These are phyloP conservation scores for Botia kubotai DNA, from an alignment of 2,797 vertebrate species.

Conservation along the genomic window DNA sequence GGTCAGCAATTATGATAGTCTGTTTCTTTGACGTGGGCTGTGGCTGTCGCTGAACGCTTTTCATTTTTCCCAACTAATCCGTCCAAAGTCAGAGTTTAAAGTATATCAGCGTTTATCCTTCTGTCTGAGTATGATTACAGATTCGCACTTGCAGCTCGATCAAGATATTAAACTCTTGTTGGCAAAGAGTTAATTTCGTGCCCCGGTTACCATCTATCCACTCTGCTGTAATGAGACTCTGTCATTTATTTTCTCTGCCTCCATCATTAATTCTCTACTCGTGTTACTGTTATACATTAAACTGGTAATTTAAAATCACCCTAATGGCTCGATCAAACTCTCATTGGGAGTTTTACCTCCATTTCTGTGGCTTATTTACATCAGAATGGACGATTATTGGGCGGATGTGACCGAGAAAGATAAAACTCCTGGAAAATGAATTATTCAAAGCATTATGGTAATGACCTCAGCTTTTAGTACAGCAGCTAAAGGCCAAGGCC, in stretches of 20 bases:
- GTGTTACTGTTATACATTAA: neutral
- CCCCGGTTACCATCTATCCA: slow-evolving; percentile 7
- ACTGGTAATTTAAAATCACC: neutral
- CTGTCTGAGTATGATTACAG: neutral
- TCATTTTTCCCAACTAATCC: slow-evolving; percentile 6
- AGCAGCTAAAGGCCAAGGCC: slow-evolving; percentile 38
- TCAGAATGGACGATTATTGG: slow-evolving; percentile 34
- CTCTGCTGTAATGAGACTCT: slow-evolving; percentile 11
- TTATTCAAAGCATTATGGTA: slow-evolving; percentile 49
- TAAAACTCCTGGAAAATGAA: slow-evolving; percentile 39
- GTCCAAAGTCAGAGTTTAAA: slow-evolving; percentile 6
- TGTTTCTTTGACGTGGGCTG: slow-evolving; percentile 14
- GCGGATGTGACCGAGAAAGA: slow-evolving; percentile 28
- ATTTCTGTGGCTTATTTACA: slow-evolving; percentile 29
- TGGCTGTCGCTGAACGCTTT: slow-evolving; percentile 5
- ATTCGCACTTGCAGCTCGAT: neutral
- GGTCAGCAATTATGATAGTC: neutral
- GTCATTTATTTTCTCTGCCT: neutral
- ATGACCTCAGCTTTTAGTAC: slow-evolving; percentile 45
- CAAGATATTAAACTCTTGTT: slow-evolving; percentile 2
- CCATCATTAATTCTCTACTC: slow-evolving; percentile 13
- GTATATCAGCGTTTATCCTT: neutral
- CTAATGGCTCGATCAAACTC: slow-evolving; percentile 46
- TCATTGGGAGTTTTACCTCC: slow-evolving; percentile 2
- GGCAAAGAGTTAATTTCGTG: slow-evolving; percentile 12